phyloP scores from a whole-genome alignment of 2,113 vertebrate species.

The Trachemys scripta region DNA sequence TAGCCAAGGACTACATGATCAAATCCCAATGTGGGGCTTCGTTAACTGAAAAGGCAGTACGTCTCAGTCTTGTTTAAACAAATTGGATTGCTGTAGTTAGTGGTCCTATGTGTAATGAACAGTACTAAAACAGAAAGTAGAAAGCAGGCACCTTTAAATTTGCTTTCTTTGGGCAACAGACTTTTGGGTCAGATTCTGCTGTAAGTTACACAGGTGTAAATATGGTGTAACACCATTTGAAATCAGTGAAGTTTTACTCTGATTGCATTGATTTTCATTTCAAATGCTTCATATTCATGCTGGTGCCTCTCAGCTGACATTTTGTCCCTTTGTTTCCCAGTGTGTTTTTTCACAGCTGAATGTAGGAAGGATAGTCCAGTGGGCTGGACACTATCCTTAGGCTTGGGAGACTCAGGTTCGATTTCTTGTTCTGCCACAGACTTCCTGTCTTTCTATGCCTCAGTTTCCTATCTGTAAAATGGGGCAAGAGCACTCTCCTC shows the following conservation, averaged over 20 bases:
- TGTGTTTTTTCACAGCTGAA: background rate
- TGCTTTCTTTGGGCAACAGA: background rate
- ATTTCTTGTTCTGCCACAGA: background rate
- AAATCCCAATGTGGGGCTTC: constrained; percentile 65
- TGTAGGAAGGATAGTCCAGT: background rate
- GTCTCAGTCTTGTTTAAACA: constrained; percentile 66
- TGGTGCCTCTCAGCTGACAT: background rate
- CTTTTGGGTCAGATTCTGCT: background rate
- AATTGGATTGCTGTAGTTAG: constrained; percentile 57
- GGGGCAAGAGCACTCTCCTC: background rate
- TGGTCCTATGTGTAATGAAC: constrained; percentile 27
- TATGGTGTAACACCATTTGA: background rate
- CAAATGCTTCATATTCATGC: background rate
- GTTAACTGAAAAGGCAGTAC: constrained; percentile 65
- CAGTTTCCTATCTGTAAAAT: background rate
- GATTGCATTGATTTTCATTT: background rate
- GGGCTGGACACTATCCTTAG: background rate
- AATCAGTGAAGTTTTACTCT: constrained; percentile 18
- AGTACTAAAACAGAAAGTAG: background rate
- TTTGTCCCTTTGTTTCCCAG: background rate
- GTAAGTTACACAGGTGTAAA: background rate
- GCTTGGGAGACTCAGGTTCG: background rate
- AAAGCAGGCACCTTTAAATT: background rate
- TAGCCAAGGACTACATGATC: constrained; percentile 59
- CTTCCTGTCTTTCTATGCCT: background rate